phyloP scores from a whole-genome alignment of 2,797 vertebrate species.

The Galago senegalensis region DNA sequence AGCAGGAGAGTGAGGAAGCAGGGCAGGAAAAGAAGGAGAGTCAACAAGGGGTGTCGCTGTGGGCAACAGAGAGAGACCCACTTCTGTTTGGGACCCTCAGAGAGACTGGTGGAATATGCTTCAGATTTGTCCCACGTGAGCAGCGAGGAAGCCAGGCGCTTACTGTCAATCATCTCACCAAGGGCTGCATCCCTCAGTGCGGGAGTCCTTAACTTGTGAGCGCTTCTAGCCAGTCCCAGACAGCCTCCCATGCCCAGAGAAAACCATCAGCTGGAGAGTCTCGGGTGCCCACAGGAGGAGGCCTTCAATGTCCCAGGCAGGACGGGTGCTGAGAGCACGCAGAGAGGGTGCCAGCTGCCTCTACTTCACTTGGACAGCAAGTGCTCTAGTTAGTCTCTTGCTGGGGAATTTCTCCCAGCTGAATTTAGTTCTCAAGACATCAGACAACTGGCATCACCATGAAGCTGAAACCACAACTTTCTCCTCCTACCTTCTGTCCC shows the following conservation, averaged over 20 bases:
- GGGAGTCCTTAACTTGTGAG: neutral
- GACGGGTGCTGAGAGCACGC: neutral
- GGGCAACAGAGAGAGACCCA: neutral
- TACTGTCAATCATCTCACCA: neutral
- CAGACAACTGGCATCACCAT: neutral
- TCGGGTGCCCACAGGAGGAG: neutral
- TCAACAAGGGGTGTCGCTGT: neutral
- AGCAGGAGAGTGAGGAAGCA: neutral
- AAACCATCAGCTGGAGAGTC: neutral
- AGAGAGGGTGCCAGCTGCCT: neutral
- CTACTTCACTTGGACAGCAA: neutral
- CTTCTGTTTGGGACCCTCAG: neutral
- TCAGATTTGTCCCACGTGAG: neutral
- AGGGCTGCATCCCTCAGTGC: neutral
- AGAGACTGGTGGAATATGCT: neutral
- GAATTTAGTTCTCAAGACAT: neutral
- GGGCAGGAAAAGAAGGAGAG: neutral
- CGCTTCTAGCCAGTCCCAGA: neutral
- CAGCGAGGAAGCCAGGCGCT: neutral
- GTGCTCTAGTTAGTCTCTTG: neutral
- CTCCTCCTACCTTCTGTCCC: neutral
- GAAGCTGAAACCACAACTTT: neutral
- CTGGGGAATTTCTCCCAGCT: neutral
- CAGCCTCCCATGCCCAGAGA: neutral
- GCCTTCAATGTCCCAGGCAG: neutral